Percentiles rank a stretch among this genome's conserved stretches.
phyloP scores from a whole-genome alignment of 2,888 invertebrate genomes.

The Thereva nobilitata region DNA sequence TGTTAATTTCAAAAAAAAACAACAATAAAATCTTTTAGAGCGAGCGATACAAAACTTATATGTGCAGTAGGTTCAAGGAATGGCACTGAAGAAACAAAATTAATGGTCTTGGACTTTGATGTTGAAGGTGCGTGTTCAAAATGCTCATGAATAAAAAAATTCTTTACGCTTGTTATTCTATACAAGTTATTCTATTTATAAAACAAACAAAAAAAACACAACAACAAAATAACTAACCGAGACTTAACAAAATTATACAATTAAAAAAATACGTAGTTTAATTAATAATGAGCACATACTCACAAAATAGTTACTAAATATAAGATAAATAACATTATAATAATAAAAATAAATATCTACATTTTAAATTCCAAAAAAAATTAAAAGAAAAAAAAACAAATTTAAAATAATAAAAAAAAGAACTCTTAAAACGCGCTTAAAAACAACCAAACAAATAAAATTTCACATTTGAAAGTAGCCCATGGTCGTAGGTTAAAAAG shows the following conservation, averaged over 20 bases:
- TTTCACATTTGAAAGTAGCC: slow-evolving; percentile 10
- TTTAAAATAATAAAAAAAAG: slow-evolving; percentile 10
- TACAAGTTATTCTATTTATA: slow-evolving; percentile 16
- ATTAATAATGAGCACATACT: slow-evolving; percentile 24
- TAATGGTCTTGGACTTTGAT: slow-evolving; percentile 96
- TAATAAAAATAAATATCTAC: slow-evolving; percentile 5
- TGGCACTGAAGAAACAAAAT: slow-evolving; percentile 98
- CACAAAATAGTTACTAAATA: slow-evolving; percentile 27
- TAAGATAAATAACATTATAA: slow-evolving; percentile 16
- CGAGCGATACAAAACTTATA: slow-evolving; percentile 94
- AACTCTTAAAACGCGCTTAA: slow-evolving; percentile 28
- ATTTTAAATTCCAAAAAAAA: slow-evolving; percentile 17
- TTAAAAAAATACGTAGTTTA: slow-evolving; percentile 12
- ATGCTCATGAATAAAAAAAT: slow-evolving; percentile 57
- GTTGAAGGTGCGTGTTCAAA: slow-evolving; percentile 72
- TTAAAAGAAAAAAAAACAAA: too few species aligned
- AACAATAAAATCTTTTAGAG: slow-evolving; percentile 55
- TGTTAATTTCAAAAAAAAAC: background rate
- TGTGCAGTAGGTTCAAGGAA: slow-evolving; percentile 99
- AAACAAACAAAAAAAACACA: background rate
- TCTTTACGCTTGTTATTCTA: slow-evolving; percentile 7
- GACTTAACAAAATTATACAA: slow-evolving; percentile 8
- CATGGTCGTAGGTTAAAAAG: background rate
- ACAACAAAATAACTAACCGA: slow-evolving; percentile 13
- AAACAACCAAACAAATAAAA: slow-evolving; percentile 28